Evolutionary conservation across 1,140 invertebrate species (phyloP), one percentile per base, ranked within the genome.

Genomic region (Dysdera silvatica): DNA sequence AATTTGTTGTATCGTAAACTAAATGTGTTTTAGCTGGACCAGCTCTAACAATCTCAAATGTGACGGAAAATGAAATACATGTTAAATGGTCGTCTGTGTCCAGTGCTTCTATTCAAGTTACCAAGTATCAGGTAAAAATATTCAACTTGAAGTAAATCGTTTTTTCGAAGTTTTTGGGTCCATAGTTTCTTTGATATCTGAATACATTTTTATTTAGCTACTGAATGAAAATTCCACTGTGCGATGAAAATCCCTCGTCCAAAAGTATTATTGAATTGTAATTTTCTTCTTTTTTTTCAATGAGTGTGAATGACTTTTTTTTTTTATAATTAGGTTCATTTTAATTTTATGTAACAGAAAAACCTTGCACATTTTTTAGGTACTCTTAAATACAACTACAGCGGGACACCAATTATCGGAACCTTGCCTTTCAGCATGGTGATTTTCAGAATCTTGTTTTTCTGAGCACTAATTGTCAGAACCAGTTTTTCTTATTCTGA

Each of bases 31-130:
- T n/a, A n/a, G n/a, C 61, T 48, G 61, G 61, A 16, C 61, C 61
- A 8, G 43, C 48, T 20, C 24, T 63, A 24, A 40, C n/a, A 29
- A 32, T 63, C n/a, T 48, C 61, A 12, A 63, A 63, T 49, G 32
- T 63, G 14, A 63, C 61, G 23, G 61, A 63, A 56, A 55, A 12
- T 29, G 49, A 56, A 56, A 23, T 63, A 2, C 61, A 63, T 48
- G 61, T 63, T 37, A 45, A 40, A 37, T 63, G 61, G 61, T 49
- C 52, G 10, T 24, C 61, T 28, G 26, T 49, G 37, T 5, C 14
- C 18, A 20, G 37, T 40, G 31, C 52, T 48, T 29, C 37, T 23
- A 41, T 24, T 37, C 20, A 49, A 4, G 20, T 63, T 51, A 53
- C 55, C 35, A 63, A 63, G 41, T 63, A 61, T 63, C 61, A 63